These are phyloP conservation scores for Pseudorhiza aurosa DNA, from an alignment of 30 jellyfish, hydroid and myxozoan species.

Conservation along the genomic window DNA sequence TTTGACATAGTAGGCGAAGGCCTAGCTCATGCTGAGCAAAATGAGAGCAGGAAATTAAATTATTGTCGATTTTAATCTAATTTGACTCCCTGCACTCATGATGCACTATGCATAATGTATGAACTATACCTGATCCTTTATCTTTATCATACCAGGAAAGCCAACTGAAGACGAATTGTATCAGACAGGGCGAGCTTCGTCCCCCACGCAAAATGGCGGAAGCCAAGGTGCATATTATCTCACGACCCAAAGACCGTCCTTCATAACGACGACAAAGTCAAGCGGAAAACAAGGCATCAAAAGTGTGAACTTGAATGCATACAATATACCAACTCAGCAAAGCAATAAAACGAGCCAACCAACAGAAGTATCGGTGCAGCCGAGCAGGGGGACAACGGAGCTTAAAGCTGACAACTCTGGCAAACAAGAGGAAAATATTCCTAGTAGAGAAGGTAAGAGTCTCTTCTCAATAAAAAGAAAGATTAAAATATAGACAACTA, in stretches of 20 bases:
- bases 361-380: not conserved
- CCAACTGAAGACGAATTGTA: not conserved
- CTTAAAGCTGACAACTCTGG: not conserved
- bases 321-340: not conserved
- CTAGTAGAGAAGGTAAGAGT: not conserved
- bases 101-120: no score
- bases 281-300: not conserved
- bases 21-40: no score
- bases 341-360: not conserved
- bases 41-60: no score
- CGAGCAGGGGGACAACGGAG: not conserved
- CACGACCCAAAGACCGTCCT: not conserved
- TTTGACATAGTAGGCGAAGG: no score
- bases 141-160: not conserved
- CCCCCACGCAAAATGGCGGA: not conserved
- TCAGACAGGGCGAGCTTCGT: not conserved
- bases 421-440: not conserved
- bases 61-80: no score
- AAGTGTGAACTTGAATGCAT: not conserved
- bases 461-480: no score
- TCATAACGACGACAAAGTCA: not conserved
- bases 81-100: no score
- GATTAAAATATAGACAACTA: no score
- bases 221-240: not conserved
- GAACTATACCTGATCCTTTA: no score